Evolutionary conservation across 2,797 vertebrate genomes (phyloP).

Genomic region (Coregonus suidteri): DNA sequence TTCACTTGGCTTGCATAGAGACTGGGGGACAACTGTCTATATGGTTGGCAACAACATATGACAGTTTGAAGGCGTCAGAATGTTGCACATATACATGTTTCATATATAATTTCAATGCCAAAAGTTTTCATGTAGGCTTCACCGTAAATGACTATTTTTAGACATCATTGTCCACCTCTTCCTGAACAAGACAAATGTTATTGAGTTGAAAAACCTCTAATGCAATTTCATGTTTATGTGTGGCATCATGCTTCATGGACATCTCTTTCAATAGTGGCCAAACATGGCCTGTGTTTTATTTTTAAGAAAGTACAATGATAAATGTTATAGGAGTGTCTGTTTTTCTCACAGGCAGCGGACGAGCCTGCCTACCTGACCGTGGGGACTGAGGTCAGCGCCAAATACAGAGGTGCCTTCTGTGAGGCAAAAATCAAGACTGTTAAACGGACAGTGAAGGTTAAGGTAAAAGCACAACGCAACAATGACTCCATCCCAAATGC

Average conservation of each 20-base stretch:
- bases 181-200: background rate
- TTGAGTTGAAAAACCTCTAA: background rate
- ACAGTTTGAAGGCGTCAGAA: background rate
- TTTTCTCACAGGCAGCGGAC: constrained; percentile 87
- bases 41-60: background rate
- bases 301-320: background rate
- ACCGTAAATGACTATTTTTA: background rate
- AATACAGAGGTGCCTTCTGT: constrained; percentile 98
- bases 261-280: background rate
- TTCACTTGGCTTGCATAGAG: background rate
- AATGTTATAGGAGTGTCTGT: constrained; percentile 2
- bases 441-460: constrained; percentile 97
- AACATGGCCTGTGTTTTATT: background rate
- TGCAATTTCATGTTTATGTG: background rate
- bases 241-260: background rate
- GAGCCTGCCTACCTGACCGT: constrained; percentile 99
- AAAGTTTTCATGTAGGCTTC: background rate
- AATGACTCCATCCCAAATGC: background rate
- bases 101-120: no score
- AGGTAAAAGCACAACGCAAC: constrained; percentile 79
- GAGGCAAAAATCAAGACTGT: constrained; percentile 99
- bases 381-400: constrained; percentile 98
- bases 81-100: background rate
- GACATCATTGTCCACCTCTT: background rate
- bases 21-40: background rate